Conservation (phyloP, 2,113 vertebrate species). For the Semnopithecus entellus region DNA sequence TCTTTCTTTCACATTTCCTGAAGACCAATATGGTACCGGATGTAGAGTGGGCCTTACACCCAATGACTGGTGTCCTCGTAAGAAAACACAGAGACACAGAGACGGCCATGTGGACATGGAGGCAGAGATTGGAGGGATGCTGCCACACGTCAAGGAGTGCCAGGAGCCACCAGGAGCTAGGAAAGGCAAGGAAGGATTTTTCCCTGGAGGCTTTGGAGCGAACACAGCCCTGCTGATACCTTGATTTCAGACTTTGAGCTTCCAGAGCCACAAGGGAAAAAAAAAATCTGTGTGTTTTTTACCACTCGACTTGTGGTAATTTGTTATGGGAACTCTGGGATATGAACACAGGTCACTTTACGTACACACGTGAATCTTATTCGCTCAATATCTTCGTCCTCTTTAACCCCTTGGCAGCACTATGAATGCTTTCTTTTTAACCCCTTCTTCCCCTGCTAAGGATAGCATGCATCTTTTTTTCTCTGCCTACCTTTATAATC, state of each 20-base stretch:
- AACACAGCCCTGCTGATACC: not conserved
- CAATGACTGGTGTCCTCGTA: not conserved
- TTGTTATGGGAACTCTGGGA: not conserved
- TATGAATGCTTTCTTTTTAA: not conserved
- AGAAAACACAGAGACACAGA: not conserved
- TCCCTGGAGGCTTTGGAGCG: not conserved
- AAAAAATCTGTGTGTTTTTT: not conserved
- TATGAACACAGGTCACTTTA: not conserved
- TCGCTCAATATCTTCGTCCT: not conserved
- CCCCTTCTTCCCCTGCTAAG: not conserved
- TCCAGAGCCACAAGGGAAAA: not conserved
- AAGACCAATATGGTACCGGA: not conserved
- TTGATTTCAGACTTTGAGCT: not conserved
- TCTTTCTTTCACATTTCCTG: not conserved
- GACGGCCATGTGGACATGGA: not conserved
- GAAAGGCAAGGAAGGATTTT: not conserved
- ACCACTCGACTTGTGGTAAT: not conserved
- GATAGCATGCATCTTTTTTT: not conserved
- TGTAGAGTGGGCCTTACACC: not conserved
- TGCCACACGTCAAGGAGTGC: not conserved
- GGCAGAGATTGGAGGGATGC: not conserved
- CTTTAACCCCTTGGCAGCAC: not conserved
- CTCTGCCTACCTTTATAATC: not conserved
- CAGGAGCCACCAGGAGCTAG: not conserved
- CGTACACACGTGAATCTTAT: not conserved